phyloP scores from a whole-genome alignment of 2,797 vertebrate genomes.

The Sebastes wilsoni region DNA sequence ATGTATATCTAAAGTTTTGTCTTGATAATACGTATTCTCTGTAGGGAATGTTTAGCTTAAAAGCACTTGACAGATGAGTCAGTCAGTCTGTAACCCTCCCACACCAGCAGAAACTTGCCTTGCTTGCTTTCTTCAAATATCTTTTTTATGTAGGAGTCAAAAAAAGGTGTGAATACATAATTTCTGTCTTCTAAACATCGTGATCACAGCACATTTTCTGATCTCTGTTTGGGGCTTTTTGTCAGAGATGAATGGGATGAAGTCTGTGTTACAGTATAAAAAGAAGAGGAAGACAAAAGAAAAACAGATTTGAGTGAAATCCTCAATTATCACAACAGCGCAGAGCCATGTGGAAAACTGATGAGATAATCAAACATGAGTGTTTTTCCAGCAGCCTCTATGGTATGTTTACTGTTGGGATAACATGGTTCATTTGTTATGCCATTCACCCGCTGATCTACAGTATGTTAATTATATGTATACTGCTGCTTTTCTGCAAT shows the following conservation, averaged over 20 bases:
- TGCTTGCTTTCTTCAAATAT: not conserved
- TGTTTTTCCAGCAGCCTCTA: not conserved
- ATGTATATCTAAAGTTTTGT: not conserved
- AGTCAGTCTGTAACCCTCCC: not conserved
- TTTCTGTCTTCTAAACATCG: not conserved
- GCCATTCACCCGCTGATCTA: not conserved
- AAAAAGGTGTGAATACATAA: not conserved
- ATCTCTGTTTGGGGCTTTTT: not conserved
- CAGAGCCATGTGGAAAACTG: not conserved
- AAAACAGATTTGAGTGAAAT: not conserved
- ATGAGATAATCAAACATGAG: not conserved
- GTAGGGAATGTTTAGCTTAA: not conserved
- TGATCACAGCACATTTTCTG: not conserved
- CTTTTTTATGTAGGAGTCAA: not conserved
- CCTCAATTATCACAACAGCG: not conserved
- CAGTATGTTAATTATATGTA: not conserved
- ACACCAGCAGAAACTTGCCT: not conserved
- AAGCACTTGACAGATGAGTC: constrained; percentile 3
- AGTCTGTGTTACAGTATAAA: not conserved
- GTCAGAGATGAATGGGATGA: not conserved
- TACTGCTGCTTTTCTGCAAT: not conserved
- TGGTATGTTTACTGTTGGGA: not conserved
- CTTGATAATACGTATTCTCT: not conserved
- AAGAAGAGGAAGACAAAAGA: not conserved
- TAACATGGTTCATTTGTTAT: not conserved